phyloP scores from a whole-genome alignment of 2,888 invertebrate genomes.

The Folsomia manolachei region DNA sequence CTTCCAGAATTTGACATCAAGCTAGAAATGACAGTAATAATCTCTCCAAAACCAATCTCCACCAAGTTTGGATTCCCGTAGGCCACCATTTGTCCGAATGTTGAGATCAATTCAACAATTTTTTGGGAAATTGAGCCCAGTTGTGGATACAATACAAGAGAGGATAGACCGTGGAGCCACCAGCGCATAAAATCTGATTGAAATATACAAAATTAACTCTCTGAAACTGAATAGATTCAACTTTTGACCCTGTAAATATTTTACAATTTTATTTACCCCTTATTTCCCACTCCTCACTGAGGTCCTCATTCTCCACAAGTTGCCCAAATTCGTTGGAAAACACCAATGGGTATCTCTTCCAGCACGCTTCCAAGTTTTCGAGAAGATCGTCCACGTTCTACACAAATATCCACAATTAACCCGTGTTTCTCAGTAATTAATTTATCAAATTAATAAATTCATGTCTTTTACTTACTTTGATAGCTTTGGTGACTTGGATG shows the following conservation, averaged over 20 bases:
- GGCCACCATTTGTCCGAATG: not conserved
- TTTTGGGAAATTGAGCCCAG: not conserved
- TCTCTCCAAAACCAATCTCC: not conserved
- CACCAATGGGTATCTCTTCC: conserved; percentile 7
- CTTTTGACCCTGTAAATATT: not conserved
- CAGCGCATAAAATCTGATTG: conserved; percentile 7
- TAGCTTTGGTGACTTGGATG: no score
- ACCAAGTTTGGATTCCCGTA: conserved; percentile 9
- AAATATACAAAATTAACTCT: no score
- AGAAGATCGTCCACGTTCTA: not conserved
- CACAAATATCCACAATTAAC: not conserved
- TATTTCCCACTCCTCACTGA: not conserved
- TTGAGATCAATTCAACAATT: not conserved
- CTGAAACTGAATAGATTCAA: not conserved
- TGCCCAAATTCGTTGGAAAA: not conserved
- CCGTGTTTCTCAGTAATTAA: not conserved
- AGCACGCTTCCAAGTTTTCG: not conserved
- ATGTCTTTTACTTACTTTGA: not conserved
- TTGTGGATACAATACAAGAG: not conserved
- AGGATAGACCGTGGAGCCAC: conserved; percentile 10
- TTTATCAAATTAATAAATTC: no score
- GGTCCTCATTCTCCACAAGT: no score
- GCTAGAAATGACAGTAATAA: not conserved
- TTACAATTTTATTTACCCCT: not conserved
- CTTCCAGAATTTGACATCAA: not conserved